Evolutionary conservation across 2,797 vertebrate species (phyloP).

Genomic region (Podarcis siculus): DNA sequence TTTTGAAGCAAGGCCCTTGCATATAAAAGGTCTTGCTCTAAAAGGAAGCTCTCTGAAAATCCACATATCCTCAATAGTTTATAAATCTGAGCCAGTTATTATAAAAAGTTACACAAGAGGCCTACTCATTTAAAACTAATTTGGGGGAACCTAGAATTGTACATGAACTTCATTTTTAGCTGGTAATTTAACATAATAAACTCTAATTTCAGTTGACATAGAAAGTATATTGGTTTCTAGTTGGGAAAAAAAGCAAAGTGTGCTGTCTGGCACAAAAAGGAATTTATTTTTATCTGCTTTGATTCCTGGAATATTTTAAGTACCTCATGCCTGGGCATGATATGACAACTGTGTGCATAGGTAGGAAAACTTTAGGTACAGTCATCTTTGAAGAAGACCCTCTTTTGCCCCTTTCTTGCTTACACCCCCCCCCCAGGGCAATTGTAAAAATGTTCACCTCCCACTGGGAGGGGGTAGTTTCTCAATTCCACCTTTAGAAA

Average conservation of each 20-base stretch:
- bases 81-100: conserved; percentile 9
- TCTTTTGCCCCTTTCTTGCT: not conserved
- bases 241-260: no score
- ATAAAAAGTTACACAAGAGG: not conserved
- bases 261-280: not conserved
- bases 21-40: not conserved
- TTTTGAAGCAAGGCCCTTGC: not conserved
- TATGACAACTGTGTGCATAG: no score
- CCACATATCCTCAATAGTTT: conserved; percentile 3
- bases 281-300: not conserved
- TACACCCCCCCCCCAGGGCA: not conserved
- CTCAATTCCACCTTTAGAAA: not conserved
- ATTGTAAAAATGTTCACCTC: not conserved
- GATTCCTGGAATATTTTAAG: not conserved
- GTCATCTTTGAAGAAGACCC: no score
- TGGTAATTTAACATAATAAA: conserved; percentile 5
- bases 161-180: not conserved
- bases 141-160: not conserved
- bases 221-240: not conserved
- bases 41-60: not conserved
- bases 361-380: no score
- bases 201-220: not conserved
- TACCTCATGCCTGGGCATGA: not conserved
- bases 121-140: not conserved
- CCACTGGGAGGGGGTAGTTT: not conserved